These are phyloP conservation scores for Pempheris klunzingeri DNA, from an alignment of 2,797 vertebrate genomes.

Conservation along the genomic window DNA sequence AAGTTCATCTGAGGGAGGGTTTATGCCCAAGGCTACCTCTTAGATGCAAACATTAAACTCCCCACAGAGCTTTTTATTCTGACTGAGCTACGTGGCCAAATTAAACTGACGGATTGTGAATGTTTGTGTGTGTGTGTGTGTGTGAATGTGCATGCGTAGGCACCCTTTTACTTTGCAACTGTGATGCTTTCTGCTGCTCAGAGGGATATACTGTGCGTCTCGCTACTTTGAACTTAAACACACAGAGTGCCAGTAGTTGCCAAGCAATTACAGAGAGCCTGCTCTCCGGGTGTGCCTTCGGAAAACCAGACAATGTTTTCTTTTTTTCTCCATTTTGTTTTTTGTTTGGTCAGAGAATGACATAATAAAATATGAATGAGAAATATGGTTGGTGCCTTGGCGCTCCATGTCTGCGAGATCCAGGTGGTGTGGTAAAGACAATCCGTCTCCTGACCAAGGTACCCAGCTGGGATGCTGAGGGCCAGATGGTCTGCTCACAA, in stretches of 20 bases:
- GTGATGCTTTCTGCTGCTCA: slow-evolving; percentile 63
- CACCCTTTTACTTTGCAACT: slow-evolving; percentile 57
- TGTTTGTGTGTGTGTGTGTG: slow-evolving; percentile 19
- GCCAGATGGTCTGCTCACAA: slow-evolving; percentile 82
- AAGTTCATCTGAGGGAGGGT: slow-evolving; percentile 36
- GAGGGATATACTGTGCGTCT: slow-evolving; percentile 55
- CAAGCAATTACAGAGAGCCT: slow-evolving; percentile 73
- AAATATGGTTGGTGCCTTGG: slow-evolving; percentile 28
- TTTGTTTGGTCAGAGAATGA: slow-evolving; percentile 56
- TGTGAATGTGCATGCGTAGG: slow-evolving; percentile 57
- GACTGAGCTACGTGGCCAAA: slow-evolving; percentile 55
- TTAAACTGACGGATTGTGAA: slow-evolving; percentile 47
- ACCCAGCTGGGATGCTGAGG: slow-evolving; percentile 74
- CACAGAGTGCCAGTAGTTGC: slow-evolving; percentile 63
- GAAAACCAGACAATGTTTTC: slow-evolving; percentile 50
- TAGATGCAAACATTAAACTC: slow-evolving; percentile 35
- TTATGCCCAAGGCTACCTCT: slow-evolving; percentile 37
- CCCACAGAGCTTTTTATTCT: slow-evolving; percentile 49
- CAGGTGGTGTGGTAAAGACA: slow-evolving; percentile 75
- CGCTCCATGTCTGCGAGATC: slow-evolving; percentile 62
- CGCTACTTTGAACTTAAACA: slow-evolving; percentile 68
- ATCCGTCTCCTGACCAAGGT: slow-evolving; percentile 63
- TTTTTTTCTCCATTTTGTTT: slow-evolving; percentile 8
- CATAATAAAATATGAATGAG: slow-evolving; percentile 73
- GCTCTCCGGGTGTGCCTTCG: slow-evolving; percentile 38